Percentiles rank a stretch among this genome's conserved stretches.
Evolutionary conservation across 2,113 vertebrate species (phyloP).

Genomic region (Peromyscus polionotus): DNA sequence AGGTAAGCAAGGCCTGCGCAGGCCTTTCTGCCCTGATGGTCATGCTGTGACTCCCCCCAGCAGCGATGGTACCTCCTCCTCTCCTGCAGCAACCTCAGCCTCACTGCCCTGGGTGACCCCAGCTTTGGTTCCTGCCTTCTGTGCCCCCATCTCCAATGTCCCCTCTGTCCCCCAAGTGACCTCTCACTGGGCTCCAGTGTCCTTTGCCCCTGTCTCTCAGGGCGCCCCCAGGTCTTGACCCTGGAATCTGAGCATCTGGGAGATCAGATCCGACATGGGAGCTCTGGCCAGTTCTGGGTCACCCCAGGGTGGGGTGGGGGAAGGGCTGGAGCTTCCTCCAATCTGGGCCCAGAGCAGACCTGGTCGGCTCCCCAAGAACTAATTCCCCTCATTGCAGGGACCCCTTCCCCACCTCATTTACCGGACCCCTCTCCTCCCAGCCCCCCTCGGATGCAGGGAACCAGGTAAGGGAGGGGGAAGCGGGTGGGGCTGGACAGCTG

Average conservation of each 20-base stretch:
- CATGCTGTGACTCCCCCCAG: background rate
- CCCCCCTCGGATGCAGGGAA: slow-evolving; percentile 80
- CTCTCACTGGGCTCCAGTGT: slow-evolving; percentile 75
- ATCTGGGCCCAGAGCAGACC: background rate
- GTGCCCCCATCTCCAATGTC: slow-evolving; percentile 73
- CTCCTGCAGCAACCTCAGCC: slow-evolving; percentile 67
- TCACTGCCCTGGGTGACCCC: slow-evolving; percentile 59
- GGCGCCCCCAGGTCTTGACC: slow-evolving; percentile 75
- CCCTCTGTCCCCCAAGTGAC: slow-evolving; percentile 69
- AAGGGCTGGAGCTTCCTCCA: background rate
- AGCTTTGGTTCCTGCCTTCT: slow-evolving; percentile 59
- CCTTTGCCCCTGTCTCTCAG: slow-evolving; percentile 75
- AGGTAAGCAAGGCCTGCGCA: slow-evolving; percentile 85
- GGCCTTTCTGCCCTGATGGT: background rate
- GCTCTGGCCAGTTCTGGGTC: slow-evolving; percentile 77
- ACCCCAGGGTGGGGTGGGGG: slow-evolving; percentile 26
- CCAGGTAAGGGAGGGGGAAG: slow-evolving; percentile 84
- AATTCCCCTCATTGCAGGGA: slow-evolving; percentile 79
- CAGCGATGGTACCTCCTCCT: background rate
- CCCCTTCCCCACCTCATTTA: slow-evolving; percentile 86
- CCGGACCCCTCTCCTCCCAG: slow-evolving; percentile 80
- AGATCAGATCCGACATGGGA: slow-evolving; percentile 77
- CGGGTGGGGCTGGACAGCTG: background rate
- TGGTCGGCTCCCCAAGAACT: slow-evolving; percentile 29
- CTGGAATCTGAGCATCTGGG: slow-evolving; percentile 77